Conservation (phyloP, 2,113 vertebrate species). For the Suricata suricatta region DNA sequence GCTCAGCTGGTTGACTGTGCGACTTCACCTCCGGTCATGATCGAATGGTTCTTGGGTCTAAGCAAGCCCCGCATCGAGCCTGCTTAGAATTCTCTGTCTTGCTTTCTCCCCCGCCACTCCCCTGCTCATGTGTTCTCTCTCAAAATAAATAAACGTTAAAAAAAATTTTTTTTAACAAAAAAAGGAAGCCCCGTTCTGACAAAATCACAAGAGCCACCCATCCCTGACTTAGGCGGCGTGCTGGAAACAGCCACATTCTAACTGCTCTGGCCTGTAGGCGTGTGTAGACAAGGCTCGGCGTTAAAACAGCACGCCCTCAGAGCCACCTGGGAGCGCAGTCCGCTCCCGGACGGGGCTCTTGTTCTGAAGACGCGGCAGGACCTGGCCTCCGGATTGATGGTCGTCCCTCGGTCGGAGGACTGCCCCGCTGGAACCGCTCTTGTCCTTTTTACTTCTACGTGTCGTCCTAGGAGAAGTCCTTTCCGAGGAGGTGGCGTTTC, state of each 20-base stretch:
- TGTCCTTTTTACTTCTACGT: not conserved
- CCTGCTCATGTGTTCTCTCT: too few species aligned
- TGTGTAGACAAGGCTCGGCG: accelerated
- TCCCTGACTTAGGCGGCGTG: not conserved
- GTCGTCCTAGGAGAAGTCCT: not conserved
- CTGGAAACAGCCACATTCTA: not conserved
- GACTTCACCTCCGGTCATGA: too few species aligned
- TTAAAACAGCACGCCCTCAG: not conserved
- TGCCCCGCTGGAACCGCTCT: not conserved
- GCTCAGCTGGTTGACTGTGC: too few species aligned
- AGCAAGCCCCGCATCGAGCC: too few species aligned
- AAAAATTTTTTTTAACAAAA: too few species aligned
- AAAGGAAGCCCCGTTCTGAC: not conserved
- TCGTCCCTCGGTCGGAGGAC: not conserved
- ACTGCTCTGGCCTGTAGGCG: accelerated
- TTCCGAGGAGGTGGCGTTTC: not conserved
- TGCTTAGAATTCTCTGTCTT: too few species aligned
- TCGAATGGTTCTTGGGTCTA: too few species aligned
- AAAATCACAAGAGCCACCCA: not conserved
- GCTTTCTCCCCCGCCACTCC: too few species aligned
- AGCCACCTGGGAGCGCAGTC: not conserved
- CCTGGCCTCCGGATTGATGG: accelerated
- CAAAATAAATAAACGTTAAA: too few species aligned
- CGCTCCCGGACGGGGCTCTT: not conserved
- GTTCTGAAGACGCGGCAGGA: accelerated